These are phyloP conservation scores for Notarius quadriscutis DNA, from an alignment of 2,113 vertebrate species.

Conservation along the genomic window DNA sequence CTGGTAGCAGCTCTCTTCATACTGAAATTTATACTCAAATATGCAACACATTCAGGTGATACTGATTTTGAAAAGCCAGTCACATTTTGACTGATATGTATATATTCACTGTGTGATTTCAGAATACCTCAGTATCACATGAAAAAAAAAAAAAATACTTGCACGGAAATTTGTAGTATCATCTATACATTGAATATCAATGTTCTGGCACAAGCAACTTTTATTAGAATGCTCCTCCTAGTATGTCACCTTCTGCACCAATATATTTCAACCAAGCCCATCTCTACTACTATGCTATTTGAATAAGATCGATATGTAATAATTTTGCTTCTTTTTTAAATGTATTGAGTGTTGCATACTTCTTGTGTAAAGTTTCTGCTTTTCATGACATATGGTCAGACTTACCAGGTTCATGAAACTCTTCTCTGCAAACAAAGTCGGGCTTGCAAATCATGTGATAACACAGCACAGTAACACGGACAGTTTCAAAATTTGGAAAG, in stretches of 20 bases:
- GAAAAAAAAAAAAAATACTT: neutral
- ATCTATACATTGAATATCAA: neutral
- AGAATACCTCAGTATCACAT: neutral
- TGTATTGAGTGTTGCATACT: neutral
- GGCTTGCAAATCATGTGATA: neutral
- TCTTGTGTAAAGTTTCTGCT: neutral
- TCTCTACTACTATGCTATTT: neutral
- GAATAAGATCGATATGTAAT: neutral
- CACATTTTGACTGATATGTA: neutral
- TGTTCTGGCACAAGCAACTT: neutral
- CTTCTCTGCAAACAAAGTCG: neutral
- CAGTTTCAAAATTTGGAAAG: neutral
- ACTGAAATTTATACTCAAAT: neutral
- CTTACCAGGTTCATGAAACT: neutral
- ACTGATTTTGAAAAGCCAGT: neutral
- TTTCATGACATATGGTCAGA: neutral
- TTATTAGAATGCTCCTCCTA: too few species aligned
- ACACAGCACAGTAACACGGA: neutral
- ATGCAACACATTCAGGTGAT: neutral
- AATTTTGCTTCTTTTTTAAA: neutral
- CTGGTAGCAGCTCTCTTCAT: neutral
- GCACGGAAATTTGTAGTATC: neutral
- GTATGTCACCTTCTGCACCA: neutral
- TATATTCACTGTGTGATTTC: neutral
- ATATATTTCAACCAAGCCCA: neutral